phyloP scores from a whole-genome alignment of 2,888 invertebrate genomes.

The Acrobeloides nanus region DNA sequence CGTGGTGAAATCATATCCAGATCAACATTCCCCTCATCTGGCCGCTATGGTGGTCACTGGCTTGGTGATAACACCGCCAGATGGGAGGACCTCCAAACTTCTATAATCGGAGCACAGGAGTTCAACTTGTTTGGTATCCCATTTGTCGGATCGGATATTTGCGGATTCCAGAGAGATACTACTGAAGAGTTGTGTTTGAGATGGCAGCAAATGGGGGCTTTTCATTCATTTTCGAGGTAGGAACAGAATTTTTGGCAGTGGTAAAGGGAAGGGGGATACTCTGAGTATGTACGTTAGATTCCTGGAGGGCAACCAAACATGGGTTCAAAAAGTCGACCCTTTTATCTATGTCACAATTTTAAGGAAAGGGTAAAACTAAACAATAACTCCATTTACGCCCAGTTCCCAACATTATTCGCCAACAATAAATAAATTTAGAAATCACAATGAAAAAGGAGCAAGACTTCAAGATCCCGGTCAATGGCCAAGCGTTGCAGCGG shows the following conservation, averaged over 20 bases:
- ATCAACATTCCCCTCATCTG: slow-evolving; percentile 53
- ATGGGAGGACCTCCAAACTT: slow-evolving; percentile 67
- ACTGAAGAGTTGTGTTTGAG: slow-evolving; percentile 25
- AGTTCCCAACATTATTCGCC: too few relatives aligned
- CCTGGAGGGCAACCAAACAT: too few relatives aligned
- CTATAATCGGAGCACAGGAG: slow-evolving; percentile 39
- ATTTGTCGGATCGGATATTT: slow-evolving; percentile 54
- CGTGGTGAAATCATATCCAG: slow-evolving; percentile 52
- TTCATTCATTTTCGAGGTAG: slow-evolving; percentile 60
- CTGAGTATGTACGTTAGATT: too few relatives aligned
- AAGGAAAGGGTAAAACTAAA: too few relatives aligned
- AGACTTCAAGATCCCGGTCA: slow-evolving; percentile 35
- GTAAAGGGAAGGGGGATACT: too few relatives aligned
- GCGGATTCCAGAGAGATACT: slow-evolving; percentile 55
- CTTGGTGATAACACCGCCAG: slow-evolving; percentile 71
- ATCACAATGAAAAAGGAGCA: slow-evolving; percentile 28
- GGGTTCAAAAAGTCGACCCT: too few relatives aligned
- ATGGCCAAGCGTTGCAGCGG: slow-evolving; percentile 35
- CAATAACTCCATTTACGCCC: too few relatives aligned
- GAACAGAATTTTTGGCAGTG: not conserved
- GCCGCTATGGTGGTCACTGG: slow-evolving; percentile 65
- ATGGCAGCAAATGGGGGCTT: slow-evolving; percentile 66
- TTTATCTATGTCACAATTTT: too few relatives aligned
- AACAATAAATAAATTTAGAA: slow-evolving; percentile 7
- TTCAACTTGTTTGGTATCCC: slow-evolving; percentile 49